Evolutionary conservation across 1,140 invertebrate genomes (phyloP).

Genomic region (Mya arenaria): DNA sequence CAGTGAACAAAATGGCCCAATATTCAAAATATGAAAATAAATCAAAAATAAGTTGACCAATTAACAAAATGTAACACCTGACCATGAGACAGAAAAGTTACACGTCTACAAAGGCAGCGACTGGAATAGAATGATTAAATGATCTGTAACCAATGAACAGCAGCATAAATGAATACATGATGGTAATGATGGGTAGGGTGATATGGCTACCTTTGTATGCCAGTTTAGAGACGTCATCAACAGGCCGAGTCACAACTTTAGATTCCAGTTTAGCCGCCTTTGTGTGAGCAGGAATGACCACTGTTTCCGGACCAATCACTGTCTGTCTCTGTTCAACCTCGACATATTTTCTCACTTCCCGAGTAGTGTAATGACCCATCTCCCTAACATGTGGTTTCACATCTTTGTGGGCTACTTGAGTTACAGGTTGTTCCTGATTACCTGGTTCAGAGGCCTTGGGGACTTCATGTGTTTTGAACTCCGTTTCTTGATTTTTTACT

Average conservation of each 20-base stretch:
- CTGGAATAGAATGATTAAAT: too few species aligned
- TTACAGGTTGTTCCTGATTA: neutral
- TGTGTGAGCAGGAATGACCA: neutral
- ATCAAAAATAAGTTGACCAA: too few species aligned
- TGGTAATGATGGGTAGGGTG: neutral
- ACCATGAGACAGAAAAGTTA: too few species aligned
- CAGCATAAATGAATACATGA: neutral
- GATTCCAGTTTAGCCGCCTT: neutral
- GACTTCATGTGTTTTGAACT: too few species aligned
- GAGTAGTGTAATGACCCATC: conserved; percentile 27
- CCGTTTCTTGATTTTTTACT: too few species aligned
- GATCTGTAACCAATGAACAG: too few species aligned
- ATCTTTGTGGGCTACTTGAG: too few species aligned
- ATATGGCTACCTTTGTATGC: conserved; percentile 40
- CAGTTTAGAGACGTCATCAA: conserved; percentile 19
- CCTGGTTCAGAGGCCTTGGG: neutral
- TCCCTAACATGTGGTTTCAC: conserved; percentile 34
- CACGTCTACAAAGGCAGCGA: too few species aligned
- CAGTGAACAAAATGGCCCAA: too few species aligned
- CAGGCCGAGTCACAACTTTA: neutral
- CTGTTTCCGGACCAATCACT: conserved; percentile 9
- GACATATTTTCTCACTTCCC: conserved; percentile 32
- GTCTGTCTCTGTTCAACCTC: conserved; percentile 47
- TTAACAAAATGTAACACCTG: too few species aligned
- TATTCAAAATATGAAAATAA: too few species aligned